phyloP scores from a whole-genome alignment of 2,797 vertebrate species.

The Phataginus tetradactyla region DNA sequence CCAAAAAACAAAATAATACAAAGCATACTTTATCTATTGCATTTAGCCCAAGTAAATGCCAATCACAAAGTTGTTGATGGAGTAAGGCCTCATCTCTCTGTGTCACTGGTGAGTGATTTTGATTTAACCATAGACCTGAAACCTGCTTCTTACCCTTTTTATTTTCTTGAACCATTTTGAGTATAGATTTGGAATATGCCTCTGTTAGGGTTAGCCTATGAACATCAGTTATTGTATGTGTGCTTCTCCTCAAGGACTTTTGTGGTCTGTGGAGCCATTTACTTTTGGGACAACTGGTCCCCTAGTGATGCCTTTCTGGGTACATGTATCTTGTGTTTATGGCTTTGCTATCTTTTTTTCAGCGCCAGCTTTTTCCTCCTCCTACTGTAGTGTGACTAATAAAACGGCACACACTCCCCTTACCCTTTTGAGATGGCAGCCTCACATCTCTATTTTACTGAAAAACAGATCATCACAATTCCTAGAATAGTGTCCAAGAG shows the following conservation, averaged over 20 bases:
- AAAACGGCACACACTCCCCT: not conserved
- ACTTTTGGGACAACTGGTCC: not conserved
- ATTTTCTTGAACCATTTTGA: not conserved
- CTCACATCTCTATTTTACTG: not conserved
- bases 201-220: not conserved
- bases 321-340: not conserved
- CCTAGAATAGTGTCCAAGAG: not conserved
- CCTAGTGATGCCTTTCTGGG: not conserved
- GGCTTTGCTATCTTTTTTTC: not conserved
- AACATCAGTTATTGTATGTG: not conserved
- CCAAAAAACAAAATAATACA: not conserved
- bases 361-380: not conserved
- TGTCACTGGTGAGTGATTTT: not conserved
- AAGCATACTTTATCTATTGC: not conserved
- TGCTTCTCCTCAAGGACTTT: not conserved
- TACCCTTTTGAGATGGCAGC: not conserved
- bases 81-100: not conserved
- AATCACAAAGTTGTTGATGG: not conserved
- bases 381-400: not conserved
- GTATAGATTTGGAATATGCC: not conserved
- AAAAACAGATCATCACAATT: not conserved
- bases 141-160: not conserved
- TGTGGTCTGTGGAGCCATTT: not conserved
- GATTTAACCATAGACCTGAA: not conserved
- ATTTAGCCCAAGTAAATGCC: fast-evolving